Evolutionary conservation across 2,113 vertebrate species (phyloP), one percentile per base, ranked within the genome.

Genomic region (Crocuta crocuta): DNA sequence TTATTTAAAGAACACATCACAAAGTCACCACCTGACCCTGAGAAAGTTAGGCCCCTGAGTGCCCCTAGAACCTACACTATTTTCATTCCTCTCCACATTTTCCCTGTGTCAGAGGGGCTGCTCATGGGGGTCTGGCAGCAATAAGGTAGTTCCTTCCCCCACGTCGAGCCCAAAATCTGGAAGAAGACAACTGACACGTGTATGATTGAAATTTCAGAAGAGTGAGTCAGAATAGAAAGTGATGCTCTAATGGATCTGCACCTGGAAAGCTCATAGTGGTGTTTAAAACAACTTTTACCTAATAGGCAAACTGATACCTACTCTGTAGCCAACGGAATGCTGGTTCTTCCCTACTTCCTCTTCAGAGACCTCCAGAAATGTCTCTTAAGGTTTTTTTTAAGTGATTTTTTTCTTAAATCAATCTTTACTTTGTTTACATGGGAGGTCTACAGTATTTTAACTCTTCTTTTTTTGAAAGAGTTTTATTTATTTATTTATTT

Each of bases 391-490:
- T 35, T n/a, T 55, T 68, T 19, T 58, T 45, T 26, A 66, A 85
- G 28, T 68, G 13, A 39, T 66, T 97, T 94, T 94, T 50, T 13
- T 94, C 79, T 70, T 79, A 53, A 86, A 26, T 79, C 70, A 35
- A 35, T 61, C 50, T 33, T 94, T 53, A 70, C 31, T 61, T 84
- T 90, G 4, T 86, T 95, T 97, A 39, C 48, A 17, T 71, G n/a
- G 50, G 45, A 83, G 66, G 13, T 50, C 76, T 83, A 35, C 3
- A 82, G 21, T 84, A 65, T 61, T 93, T 84, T 35, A 80, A 63
- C 28, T 91, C 71, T 93, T 88, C 31, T 74, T 61, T 23, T 61
- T 61, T 61, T 61, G 58, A 61, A 61, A 15, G 35, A 35, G 35
- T 35, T 35, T 35, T 35, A 35, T 35, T 35, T 35, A 35, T 35